Percentiles rank a stretch among this genome's conserved stretches.
phyloP scores from a whole-genome alignment of 2,113 vertebrate genomes.

The Aleadryas rufinucha region DNA sequence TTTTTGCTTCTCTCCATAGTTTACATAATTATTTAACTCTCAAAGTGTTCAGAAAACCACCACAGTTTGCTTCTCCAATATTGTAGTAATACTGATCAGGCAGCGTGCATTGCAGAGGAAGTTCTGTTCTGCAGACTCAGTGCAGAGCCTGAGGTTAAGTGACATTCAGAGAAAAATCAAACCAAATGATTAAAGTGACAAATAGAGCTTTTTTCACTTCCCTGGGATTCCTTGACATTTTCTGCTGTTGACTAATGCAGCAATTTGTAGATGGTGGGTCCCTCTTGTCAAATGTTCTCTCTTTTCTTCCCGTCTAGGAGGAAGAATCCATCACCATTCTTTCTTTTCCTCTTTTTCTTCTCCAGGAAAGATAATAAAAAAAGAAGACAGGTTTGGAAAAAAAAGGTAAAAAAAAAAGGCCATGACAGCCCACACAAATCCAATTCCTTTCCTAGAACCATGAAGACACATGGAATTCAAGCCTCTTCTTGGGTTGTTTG shows the following conservation, averaged over 20 bases:
- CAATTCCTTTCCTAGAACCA: not conserved
- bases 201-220: conserved; percentile 6
- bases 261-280: not conserved
- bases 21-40: conserved; percentile 39
- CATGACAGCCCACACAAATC: not conserved
- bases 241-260: not conserved
- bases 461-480: not conserved
- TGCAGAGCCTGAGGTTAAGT: conserved; percentile 36
- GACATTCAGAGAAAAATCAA: conserved; percentile 48
- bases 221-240: not conserved
- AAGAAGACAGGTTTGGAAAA: not conserved
- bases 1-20: conserved; percentile 28
- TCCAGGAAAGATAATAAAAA: not conserved
- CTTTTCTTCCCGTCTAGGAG: not conserved
- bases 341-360: not conserved
- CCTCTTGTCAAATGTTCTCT: not conserved
- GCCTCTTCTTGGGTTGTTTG: not conserved
- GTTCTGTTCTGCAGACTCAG: conserved; percentile 20
- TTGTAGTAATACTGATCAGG: conserved; percentile 46
- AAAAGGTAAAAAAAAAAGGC: not conserved
- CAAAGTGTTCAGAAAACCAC: conserved; percentile 7
- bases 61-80: not conserved
- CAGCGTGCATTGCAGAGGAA: not conserved
- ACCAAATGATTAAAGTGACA: conserved; percentile 29
- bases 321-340: not conserved